Conservation (phyloP, 2,888 invertebrate genomes). For the Acleris sparsana region DNA sequence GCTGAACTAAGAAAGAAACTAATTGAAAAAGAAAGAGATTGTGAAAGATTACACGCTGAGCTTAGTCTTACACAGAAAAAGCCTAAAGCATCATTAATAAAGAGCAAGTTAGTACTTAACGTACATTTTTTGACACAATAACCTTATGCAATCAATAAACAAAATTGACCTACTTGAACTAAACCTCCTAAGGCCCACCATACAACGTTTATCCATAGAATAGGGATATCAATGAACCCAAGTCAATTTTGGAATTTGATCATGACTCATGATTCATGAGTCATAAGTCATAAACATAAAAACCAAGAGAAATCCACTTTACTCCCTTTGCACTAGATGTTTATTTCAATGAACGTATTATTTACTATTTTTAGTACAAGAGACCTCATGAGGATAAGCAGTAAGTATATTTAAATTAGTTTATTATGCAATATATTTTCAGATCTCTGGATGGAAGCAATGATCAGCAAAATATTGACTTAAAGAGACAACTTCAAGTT, state of each 20-base stretch:
- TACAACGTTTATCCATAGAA: too few relatives aligned
- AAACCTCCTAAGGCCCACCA: background rate
- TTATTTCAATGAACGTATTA: too few relatives aligned
- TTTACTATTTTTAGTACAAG: too few relatives aligned
- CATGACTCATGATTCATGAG: too few relatives aligned
- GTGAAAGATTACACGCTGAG: conserved; percentile 90
- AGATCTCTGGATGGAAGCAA: conserved; percentile 83
- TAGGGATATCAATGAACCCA: too few relatives aligned
- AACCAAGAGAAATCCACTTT: too few relatives aligned
- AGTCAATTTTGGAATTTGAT: too few relatives aligned
- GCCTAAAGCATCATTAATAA: conserved; percentile 84
- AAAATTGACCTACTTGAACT: background rate
- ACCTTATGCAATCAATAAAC: too few relatives aligned
- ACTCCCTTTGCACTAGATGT: too few relatives aligned
- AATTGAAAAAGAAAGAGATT: conserved; percentile 92
- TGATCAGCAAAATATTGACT: conserved; percentile 86
- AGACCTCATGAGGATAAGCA: background rate
- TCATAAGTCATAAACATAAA: too few relatives aligned
- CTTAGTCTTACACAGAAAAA: conserved; percentile 85
- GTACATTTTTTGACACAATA: background rate
- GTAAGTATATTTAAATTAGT: background rate
- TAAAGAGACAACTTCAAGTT: conserved; percentile 89
- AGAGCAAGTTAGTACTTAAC: conserved; percentile 83
- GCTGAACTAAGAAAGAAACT: conserved; percentile 89
- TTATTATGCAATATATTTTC: conserved; percentile 38